phyloP scores from a whole-genome alignment of 2,113 vertebrate species.

The Zootoca vivipara region DNA sequence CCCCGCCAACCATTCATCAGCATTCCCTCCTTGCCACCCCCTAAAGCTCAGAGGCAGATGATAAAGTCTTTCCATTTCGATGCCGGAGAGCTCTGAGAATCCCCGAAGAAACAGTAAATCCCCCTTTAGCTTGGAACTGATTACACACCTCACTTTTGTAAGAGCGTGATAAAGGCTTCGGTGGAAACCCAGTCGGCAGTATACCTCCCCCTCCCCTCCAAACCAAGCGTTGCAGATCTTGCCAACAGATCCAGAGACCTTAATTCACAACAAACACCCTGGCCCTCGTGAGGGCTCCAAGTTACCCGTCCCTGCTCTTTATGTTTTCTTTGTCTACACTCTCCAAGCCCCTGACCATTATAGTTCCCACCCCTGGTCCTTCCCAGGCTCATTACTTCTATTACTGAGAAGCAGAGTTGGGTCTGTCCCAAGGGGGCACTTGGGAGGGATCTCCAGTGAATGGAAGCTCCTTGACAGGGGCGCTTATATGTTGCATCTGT shows the following conservation, averaged over 20 bases:
- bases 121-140: slow-evolving; percentile 23
- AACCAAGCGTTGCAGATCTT: neutral
- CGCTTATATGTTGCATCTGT: neutral
- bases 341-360: neutral
- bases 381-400: neutral
- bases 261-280: neutral
- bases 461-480: neutral
- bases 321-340: neutral
- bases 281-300: neutral
- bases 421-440: neutral
- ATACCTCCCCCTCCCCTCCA: neutral
- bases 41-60: slow-evolving; percentile 7
- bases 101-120: slow-evolving; percentile 28
- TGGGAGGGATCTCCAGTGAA: neutral
- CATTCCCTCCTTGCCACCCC: neutral
- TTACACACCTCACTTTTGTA: slow-evolving; percentile 20
- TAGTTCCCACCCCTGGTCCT: neutral
- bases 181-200: neutral
- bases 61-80: slow-evolving; percentile 15
- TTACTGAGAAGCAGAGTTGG: neutral
- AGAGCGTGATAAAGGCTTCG: slow-evolving; percentile 14
- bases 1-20: neutral
- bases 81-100: slow-evolving; percentile 29
- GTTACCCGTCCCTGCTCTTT: neutral
- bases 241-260: neutral